Evolutionary conservation across 2,113 vertebrate species (phyloP).

Genomic region (Pseudonaja textilis): DNA sequence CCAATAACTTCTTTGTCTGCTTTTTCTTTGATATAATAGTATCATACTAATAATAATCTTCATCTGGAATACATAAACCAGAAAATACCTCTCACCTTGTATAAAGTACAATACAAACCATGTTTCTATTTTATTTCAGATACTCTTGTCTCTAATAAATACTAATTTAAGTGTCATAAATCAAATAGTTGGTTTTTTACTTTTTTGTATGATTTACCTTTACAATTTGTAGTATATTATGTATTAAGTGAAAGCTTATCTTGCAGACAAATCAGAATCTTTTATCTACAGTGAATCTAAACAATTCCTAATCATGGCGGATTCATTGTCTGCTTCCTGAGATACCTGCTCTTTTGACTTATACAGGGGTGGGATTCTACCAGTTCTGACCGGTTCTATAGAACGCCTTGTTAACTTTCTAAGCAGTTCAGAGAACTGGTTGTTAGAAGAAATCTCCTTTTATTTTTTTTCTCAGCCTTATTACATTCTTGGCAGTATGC

Average conservation of each 20-base stretch:
- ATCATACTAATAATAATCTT: conserved; percentile 40
- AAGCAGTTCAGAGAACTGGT: no score
- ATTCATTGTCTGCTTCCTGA: background rate
- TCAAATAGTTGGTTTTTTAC: background rate
- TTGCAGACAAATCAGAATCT: background rate
- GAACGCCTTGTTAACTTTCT: no score
- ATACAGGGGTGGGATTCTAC: background rate
- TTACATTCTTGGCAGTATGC: no score
- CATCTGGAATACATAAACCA: conserved; percentile 31
- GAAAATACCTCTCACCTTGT: conserved; percentile 31
- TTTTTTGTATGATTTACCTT: conserved; percentile 27
- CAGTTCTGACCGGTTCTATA: no score
- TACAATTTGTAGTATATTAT: background rate
- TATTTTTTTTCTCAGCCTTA: no score
- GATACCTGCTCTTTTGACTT: background rate
- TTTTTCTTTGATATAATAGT: conserved; percentile 34
- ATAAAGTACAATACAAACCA: background rate
- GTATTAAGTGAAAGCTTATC: conserved; percentile 5
- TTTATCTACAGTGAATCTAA: background rate
- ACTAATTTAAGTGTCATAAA: conserved; percentile 31
- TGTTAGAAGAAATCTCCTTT: no score
- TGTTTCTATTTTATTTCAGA: conserved; percentile 20
- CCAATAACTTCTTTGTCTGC: conserved; percentile 29
- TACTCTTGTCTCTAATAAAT: background rate
- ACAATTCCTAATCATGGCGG: background rate